Evolutionary conservation across 2,113 vertebrate genomes (phyloP).

Genomic region (Gambusia affinis): DNA sequence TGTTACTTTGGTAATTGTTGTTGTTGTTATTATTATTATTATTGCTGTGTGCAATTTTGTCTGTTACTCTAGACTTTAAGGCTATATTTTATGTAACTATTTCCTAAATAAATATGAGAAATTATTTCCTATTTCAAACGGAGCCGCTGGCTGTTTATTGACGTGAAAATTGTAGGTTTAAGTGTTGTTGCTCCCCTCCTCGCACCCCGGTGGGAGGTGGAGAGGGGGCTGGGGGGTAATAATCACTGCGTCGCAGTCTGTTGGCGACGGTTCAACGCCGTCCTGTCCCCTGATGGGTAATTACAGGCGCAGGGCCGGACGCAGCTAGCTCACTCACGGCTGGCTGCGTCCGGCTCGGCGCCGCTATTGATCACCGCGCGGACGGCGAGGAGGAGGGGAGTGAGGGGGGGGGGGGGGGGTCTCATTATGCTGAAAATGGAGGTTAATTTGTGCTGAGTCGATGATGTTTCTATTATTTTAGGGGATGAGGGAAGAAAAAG

Average conservation of each 20-base stretch:
- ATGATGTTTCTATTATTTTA: slow-evolving; percentile 4
- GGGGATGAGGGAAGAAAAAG: not conserved
- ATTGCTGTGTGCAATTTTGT: slow-evolving; percentile 83
- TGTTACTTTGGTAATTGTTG: slow-evolving; percentile 83
- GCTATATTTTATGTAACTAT: slow-evolving; percentile 82
- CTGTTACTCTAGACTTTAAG: slow-evolving; percentile 82
- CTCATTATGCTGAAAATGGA: slow-evolving; percentile 5
- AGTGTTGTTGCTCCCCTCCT: not conserved
- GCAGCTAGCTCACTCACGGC: slow-evolving; percentile 40
- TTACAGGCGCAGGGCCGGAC: slow-evolving; percentile 37
- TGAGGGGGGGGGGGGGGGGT: too few relatives aligned
- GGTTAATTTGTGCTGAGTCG: slow-evolving; percentile 10
- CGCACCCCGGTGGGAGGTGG: too few relatives aligned
- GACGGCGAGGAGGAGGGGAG: too few relatives aligned
- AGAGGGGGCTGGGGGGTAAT: not conserved
- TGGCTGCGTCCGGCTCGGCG: slow-evolving; percentile 4
- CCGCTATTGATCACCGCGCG: not conserved
- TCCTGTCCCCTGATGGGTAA: slow-evolving; percentile 57
- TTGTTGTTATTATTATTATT: slow-evolving; percentile 64
- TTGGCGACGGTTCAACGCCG: slow-evolving; percentile 3
- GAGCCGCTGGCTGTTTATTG: slow-evolving; percentile 8
- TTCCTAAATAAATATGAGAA: slow-evolving; percentile 79
- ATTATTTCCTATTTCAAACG: slow-evolving; percentile 72
- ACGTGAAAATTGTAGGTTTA: not conserved
- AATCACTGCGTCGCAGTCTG: slow-evolving; percentile 31